Base-by-base conservation (phyloP, 2,888 invertebrate genomes). In the Platypus cylindrus region DNA sequence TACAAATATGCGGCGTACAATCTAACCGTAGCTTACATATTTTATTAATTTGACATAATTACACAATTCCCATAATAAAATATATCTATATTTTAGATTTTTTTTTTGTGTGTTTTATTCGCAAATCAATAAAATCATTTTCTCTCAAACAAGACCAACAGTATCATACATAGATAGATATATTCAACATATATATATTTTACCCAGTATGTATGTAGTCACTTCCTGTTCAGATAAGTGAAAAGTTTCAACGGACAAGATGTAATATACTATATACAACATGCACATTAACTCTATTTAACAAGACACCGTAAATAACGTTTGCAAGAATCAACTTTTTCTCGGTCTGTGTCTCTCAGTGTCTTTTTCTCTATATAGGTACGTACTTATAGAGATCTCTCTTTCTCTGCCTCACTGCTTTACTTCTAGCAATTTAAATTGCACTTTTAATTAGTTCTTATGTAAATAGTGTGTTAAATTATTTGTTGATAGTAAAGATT, bases 171-270 rank as follows among this genome's bases (percentile, higher is more conserved):
- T n/a, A n/a, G n/a, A n/a, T n/a, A n/a, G n/a, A n/a, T n/a, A 50
- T 50, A 51, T 48, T 41, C 45, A 41, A 37, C 36, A 24, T 41
- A 38, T 37, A 39, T 43, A 34, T 41, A 41, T 41, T 41, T 43
- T 40, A 38, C 44, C n/a, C 35, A 33, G 37, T 34, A 34, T 33
- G 22, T 31, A 35, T 38, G 36, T 38, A 30, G 33, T 30, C 23
- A 48, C 49, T 50, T 50, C 50, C 50, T 50, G 46, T 47, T 47
- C 46, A 49, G 51, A 52, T 51, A 52, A 50, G 47, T 50, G 50
- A 52, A 53, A 51, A 48, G 34, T 47, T 44, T 45, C 40, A 40
- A 43, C 46, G 44, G 46, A 45, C 42, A 40, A 41, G 45, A 43
- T 46, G 46, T 44, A 45, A 48, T 42, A 42, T 42, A 42, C 18